Evolutionary conservation across 2,888 invertebrate species (phyloP).

Genomic region (Ashinkailepas kermadecensis): DNA sequence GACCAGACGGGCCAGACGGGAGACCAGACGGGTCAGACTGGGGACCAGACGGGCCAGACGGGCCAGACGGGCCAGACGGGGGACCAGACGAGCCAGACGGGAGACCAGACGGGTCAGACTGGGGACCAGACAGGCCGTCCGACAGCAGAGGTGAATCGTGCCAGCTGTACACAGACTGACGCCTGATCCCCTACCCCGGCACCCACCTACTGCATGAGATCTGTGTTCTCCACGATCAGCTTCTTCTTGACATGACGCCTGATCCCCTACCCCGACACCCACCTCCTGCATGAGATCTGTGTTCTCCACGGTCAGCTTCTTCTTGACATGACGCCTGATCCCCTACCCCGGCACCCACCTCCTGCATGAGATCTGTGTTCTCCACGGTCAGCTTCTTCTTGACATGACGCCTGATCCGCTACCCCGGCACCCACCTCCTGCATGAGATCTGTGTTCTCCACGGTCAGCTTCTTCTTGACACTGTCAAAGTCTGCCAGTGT

Average conservation of each 20-base stretch:
- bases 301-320: too few relatives aligned
- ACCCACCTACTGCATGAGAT: constrained; percentile 72
- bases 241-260: too few relatives aligned
- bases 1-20: too few relatives aligned
- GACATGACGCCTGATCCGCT: constrained; percentile 88
- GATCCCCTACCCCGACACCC: constrained; percentile 77
- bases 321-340: too few relatives aligned
- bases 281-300: constrained; percentile 84
- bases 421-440: constrained; percentile 53
- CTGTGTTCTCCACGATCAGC: too few relatives aligned
- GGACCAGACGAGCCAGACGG: too few relatives aligned
- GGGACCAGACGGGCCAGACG: too few relatives aligned
- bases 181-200: constrained; percentile 85
- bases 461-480: constrained; percentile 93
- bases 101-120: too few relatives aligned
- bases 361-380: constrained; percentile 91
- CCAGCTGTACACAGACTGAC: not conserved
- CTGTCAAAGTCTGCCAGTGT: constrained; percentile 93
- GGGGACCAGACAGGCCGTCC: not conserved
- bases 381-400: constrained; percentile 97
- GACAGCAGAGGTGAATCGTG: not conserved
- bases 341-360: constrained; percentile 49
- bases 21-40: too few relatives aligned
- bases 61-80: too few relatives aligned
- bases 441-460: constrained; percentile 92